These are phyloP conservation scores for Isaurus tuberculatus DNA, from an alignment of 92 coral and sea anemone species.

Conservation along the genomic window DNA sequence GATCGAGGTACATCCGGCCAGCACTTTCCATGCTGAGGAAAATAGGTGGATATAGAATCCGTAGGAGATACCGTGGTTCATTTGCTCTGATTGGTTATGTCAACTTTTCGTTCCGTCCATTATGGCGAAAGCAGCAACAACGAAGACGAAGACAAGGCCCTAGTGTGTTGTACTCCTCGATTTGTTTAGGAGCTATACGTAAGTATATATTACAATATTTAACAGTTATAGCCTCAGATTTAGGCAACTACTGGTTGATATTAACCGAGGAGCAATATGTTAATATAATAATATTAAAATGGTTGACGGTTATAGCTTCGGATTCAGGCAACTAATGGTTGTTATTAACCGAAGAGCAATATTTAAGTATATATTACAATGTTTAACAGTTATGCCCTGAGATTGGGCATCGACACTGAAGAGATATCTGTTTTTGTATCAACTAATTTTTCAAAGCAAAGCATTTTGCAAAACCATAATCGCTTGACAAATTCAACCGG, in stretches of 20 bases:
- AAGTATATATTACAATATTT: not conserved
- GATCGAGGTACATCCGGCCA: conserved; percentile 33
- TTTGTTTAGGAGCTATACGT: conserved; percentile 23
- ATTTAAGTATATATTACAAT: not conserved
- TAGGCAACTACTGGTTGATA: too few species aligned
- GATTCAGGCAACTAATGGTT: too few species aligned
- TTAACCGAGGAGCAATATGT: not conserved
- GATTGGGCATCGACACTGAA: too few species aligned
- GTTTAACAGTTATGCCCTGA: too few species aligned
- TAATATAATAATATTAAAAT: not conserved
- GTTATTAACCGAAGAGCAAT: conserved; percentile 11
- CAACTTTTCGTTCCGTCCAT: conserved; percentile 22
- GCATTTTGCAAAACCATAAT: too few species aligned
- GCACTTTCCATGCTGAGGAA: conserved; percentile 8
- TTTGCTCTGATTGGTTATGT: conserved; percentile 28
- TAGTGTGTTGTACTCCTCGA: conserved; percentile 22
- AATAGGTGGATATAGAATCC: conserved; percentile 35
- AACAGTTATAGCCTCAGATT: too few species aligned
- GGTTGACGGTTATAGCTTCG: too few species aligned
- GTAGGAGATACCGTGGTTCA: conserved; percentile 27
- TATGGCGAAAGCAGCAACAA: conserved; percentile 36
- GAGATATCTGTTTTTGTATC: too few species aligned
- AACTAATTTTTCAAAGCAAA: too few species aligned
- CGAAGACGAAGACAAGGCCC: conserved; percentile 23
- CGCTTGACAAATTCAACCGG: too few species aligned